phyloP scores from a whole-genome alignment of 1,140 invertebrate species.

The Drosophila nigrodunni region DNA sequence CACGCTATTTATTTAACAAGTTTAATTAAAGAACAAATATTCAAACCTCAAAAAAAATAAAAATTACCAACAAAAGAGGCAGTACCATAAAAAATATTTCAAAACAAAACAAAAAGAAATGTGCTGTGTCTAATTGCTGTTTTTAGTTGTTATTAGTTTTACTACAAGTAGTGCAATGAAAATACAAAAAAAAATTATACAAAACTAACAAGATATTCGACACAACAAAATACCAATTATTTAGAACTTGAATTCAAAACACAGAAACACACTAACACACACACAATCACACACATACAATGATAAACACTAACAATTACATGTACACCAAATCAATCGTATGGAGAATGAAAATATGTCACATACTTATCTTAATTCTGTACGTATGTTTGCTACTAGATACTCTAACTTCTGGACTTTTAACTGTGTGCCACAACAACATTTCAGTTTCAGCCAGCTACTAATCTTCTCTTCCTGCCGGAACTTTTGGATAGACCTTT shows the following conservation, averaged over 20 bases:
- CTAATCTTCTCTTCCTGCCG: slow-evolving; percentile 43
- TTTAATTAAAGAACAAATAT: slow-evolving; percentile 25
- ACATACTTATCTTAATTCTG: slow-evolving; percentile 55
- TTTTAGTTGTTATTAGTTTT: slow-evolving; percentile 81
- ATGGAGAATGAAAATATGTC: slow-evolving; percentile 69
- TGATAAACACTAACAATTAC: slow-evolving; percentile 9
- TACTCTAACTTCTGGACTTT: slow-evolving; percentile 63
- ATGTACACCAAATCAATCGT: slow-evolving; percentile 36
- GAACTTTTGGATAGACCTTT: slow-evolving; percentile 71
- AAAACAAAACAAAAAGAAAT: slow-evolving; percentile 42
- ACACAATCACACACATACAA: not conserved
- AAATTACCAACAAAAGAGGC: slow-evolving; percentile 14
- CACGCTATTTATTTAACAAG: slow-evolving; percentile 65
- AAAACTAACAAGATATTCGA: slow-evolving; percentile 48
- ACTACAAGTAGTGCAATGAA: slow-evolving; percentile 77
- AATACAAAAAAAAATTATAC: slow-evolving; percentile 38
- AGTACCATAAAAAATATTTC: slow-evolving; percentile 14
- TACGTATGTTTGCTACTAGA: slow-evolving; percentile 72
- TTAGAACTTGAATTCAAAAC: slow-evolving; percentile 51
- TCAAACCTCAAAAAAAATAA: slow-evolving; percentile 38
- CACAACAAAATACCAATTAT: slow-evolving; percentile 75
- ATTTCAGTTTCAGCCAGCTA: slow-evolving; percentile 58
- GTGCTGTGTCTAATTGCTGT: slow-evolving; percentile 62
- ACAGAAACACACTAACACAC: slow-evolving; percentile 23
- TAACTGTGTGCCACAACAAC: slow-evolving; percentile 53